These are phyloP conservation scores for Archivesica marissinica DNA, from an alignment of 1,140 invertebrate species.

Conservation along the genomic window DNA sequence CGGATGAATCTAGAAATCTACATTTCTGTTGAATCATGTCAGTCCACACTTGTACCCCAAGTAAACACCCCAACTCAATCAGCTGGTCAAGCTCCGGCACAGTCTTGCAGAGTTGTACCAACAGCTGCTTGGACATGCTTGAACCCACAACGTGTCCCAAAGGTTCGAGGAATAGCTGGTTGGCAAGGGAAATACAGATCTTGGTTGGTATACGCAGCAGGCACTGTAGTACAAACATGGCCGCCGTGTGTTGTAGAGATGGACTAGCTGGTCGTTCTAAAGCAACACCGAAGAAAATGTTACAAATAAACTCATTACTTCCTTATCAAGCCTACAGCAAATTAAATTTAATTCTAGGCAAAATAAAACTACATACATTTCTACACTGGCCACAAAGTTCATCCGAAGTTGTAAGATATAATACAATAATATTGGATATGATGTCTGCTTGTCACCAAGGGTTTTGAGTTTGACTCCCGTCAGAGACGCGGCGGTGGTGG, in stretches of 20 bases:
- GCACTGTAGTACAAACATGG: slow-evolving; percentile 78
- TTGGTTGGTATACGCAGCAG: slow-evolving; percentile 74
- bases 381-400: too few species aligned
- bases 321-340: too few species aligned
- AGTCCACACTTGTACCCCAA: slow-evolving; percentile 81
- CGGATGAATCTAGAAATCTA: slow-evolving; percentile 48
- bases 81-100: slow-evolving; percentile 61
- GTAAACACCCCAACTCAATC: slow-evolving; percentile 74
- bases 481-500: too few species aligned
- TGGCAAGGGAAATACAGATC: slow-evolving; percentile 75
- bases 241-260: slow-evolving; percentile 55
- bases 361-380: too few species aligned
- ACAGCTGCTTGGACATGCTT: slow-evolving; percentile 76
- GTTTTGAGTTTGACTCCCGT: too few species aligned
- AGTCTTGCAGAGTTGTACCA: slow-evolving; percentile 69
- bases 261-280: neutral
- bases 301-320: too few species aligned
- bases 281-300: neutral
- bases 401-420: too few species aligned
- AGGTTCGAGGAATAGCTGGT: slow-evolving; percentile 82
- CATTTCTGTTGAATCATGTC: slow-evolving; percentile 68
- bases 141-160: slow-evolving; percentile 80
- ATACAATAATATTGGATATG: too few species aligned
- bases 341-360: too few species aligned
- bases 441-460: too few species aligned